A percentile compares a stretch with the other conserved stretches of the same genome.
Evolutionary conservation across 2,888 invertebrate species (phyloP).

Genomic region (Lissocephala sabroskyi): DNA sequence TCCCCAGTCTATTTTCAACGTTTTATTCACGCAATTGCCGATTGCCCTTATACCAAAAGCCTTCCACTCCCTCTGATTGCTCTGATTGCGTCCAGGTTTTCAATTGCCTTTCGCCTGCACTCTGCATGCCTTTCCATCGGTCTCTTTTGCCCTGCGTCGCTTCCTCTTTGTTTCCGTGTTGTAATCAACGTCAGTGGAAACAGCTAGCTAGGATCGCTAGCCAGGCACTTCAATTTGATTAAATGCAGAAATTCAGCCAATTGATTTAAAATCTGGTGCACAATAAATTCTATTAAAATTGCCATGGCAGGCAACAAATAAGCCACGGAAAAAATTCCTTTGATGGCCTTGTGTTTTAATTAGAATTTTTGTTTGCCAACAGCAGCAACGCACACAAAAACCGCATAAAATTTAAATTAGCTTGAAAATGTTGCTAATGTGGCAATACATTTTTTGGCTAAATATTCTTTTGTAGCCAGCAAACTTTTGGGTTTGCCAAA

Average conservation of each 20-base stretch:
- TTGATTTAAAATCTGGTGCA: too few relatives aligned
- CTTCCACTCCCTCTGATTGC: conserved; percentile 12
- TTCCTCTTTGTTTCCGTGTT: too few relatives aligned
- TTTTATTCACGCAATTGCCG: conserved; percentile 43
- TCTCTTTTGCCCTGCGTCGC: conserved; percentile 18
- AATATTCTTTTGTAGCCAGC: too few relatives aligned
- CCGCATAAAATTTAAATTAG: conserved; percentile 50
- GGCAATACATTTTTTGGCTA: too few relatives aligned
- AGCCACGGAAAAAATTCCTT: not conserved
- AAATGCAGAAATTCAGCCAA: conserved; percentile 26
- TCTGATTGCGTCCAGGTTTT: conserved; percentile 41
- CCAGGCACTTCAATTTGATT: conserved; percentile 47
- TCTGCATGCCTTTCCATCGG: conserved; percentile 11
- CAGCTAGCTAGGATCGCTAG: too few relatives aligned
- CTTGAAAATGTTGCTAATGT: not conserved
- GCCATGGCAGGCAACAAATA: too few relatives aligned
- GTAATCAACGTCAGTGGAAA: too few relatives aligned
- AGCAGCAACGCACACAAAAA: too few relatives aligned
- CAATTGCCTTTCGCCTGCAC: conserved; percentile 19
- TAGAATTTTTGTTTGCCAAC: conserved; percentile 31
- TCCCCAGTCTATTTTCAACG: conserved; percentile 7
- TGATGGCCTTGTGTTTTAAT: too few relatives aligned
- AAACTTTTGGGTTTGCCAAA: too few relatives aligned
- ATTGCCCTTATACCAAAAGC: conserved; percentile 19
- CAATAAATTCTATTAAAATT: too few relatives aligned